Evolutionary conservation across 2,888 invertebrate genomes (phyloP), one percentile per base, ranked within the genome.

Genomic region (Frankliniella intonsa): DNA sequence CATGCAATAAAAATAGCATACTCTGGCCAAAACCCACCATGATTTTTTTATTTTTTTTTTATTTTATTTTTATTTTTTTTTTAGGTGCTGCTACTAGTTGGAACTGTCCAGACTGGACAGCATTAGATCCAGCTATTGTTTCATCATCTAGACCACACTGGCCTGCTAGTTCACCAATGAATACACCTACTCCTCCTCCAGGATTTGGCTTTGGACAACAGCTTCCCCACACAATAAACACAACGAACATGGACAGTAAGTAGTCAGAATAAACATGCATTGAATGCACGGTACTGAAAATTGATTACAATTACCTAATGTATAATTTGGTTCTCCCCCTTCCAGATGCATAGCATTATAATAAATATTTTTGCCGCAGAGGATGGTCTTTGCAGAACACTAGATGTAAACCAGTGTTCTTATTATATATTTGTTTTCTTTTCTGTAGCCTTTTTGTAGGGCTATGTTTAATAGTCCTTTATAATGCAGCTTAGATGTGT

Each of bases 71-170:
- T 83, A 82, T 79, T 80, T 81, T 80, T 83, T 83, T 85, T 85
- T 38, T 85, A 91, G 90, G 89, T 86, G 89, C 89, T 86, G 88
- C 89, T 85, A 90, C 50, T 50, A 79, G 51, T 90, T 86, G 88
- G 87, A 84, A 87, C 88, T 84, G 92, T 91, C 90, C 93, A 85
- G 96, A 96, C 89, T 96, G 96, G 96, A 95, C 96, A 86, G 92
- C 95, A 85, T 92, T 97, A 90, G 97, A 98, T 90, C 97, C 97
- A 83, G 97, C 97, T 85, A 97, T 97, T 86, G 92, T 96, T 88
- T 93, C 93, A 84, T 94, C 92, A 84, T 93, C 92, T 84, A 92
- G 92, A 85, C 90, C 87, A 85, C 88, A 85, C 84, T 85, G 85
- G 82, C 85, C 85, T 81, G 83, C 84, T 83, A 83, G 84, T 80